Base-by-base conservation (phyloP, 1,140 invertebrate genomes). In the Adelges cooleyi region DNA sequence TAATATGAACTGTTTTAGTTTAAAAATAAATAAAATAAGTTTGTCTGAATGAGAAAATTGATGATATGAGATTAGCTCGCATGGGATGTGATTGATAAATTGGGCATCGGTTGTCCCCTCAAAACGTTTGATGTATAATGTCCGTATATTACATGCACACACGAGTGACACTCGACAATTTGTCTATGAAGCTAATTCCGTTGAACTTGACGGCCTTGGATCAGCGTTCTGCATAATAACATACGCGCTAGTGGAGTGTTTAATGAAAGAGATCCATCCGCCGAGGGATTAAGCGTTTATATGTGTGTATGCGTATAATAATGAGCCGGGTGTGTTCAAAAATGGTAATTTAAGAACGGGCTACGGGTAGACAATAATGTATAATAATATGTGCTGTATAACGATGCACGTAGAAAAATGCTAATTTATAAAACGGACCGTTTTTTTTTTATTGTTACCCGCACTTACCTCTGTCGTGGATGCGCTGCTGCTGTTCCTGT, bases 281-380 rank as follows among this genome's bases (percentile, higher is more conserved):
- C 5, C 29, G 29, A 11, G 40, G 54, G 54, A 59, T 59, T 59
- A 59, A n/a, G n/a, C n/a, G n/a, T n/a, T n/a, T 33, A 5, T 33
- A 11, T 11, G 29, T 11, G 5, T 33, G 29, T 33, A 11, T 33
- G 29, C 5, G 29, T 33, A 33, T 50, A 25, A 15, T 59, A 59
- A 44, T 46, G 54, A 59, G 54, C 54, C 54, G 54, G 54, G 54
- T 59, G 54, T n/a, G 40, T 59, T 25, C 17, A 40, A 59, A 59
- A 59, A 59, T 59, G 54, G 54, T 59, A 59, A 59, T 59, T 59
- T 59, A 59, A 59, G 54, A 46, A 59, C 40, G 13, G 53, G 22
- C 36, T 25, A 27, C 40, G 54, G 40, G 54, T 59, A 46, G 54
- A 59, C 40, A 59, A 11, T n/a, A 17, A n/a, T 8, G 13, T 38